Percentiles rank a stretch among this genome's conserved stretches.
These are phyloP conservation scores for Sprattus sprattus DNA, from an alignment of 2,113 vertebrate species.

Conservation along the genomic window DNA sequence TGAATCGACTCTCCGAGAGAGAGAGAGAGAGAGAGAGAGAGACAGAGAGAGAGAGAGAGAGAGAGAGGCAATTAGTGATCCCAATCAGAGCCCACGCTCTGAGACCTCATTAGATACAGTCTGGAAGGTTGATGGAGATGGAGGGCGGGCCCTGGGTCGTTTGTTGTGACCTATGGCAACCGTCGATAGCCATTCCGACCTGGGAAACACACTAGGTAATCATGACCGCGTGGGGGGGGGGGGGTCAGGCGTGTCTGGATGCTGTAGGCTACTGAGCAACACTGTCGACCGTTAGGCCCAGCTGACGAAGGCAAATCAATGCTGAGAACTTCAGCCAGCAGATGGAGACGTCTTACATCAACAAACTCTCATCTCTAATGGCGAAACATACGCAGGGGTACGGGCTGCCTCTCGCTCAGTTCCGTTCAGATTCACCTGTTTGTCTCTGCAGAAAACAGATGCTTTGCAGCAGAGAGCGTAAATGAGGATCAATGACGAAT, in stretches of 20 bases:
- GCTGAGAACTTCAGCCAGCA: not conserved
- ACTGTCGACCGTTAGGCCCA: not conserved
- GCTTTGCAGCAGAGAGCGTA: not conserved
- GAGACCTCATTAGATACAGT: not conserved
- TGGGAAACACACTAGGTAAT: not conserved
- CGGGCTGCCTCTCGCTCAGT: not conserved
- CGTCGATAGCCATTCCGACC: not conserved
- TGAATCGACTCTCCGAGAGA: not conserved
- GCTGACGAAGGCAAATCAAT: not conserved
- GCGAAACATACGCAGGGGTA: not conserved
- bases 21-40: not conserved
- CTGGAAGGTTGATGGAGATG: slow-evolving; percentile 4
- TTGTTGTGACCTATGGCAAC: not conserved
- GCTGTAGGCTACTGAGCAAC: not conserved
- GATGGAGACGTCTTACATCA: not conserved
- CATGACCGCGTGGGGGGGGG: not conserved
- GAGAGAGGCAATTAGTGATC: slow-evolving; percentile 15
- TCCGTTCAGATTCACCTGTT: not conserved
- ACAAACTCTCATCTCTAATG: not conserved
- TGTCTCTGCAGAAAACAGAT: not conserved
- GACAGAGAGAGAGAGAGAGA: not conserved
- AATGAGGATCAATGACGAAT: slow-evolving; percentile 7
- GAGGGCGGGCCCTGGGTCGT: not conserved
- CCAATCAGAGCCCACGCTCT: not conserved
- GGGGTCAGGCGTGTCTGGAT: not conserved